Evolutionary conservation across 2,888 invertebrate species (phyloP).

Genomic region (Sesia apiformis): DNA sequence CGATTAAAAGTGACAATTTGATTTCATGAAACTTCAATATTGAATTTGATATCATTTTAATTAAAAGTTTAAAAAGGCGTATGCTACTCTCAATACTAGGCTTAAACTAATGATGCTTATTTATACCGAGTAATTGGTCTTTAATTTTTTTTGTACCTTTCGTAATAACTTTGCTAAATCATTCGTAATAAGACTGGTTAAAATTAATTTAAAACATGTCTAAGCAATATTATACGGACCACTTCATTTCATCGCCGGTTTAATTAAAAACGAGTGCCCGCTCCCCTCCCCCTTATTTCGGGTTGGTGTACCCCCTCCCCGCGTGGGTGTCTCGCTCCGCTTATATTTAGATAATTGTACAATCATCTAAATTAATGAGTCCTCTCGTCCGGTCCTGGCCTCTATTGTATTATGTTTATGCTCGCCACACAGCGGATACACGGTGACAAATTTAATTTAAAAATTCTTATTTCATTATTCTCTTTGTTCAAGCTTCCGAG

Average conservation of each 20-base stretch:
- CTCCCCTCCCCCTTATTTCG: constrained; percentile 65
- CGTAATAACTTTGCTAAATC: constrained; percentile 15
- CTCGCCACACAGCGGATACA: constrained; percentile 46
- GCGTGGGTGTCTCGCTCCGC: constrained; percentile 67
- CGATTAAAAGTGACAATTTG: no score
- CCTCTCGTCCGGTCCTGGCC: constrained; percentile 66
- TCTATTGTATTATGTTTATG: constrained; percentile 65
- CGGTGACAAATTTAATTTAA: constrained; percentile 33
- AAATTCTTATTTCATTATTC: background rate
- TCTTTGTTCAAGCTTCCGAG: background rate
- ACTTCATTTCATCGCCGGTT: constrained; percentile 74
- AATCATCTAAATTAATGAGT: constrained; percentile 76
- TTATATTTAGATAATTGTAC: constrained; percentile 76
- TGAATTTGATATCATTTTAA: no score
- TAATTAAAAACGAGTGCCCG: constrained; percentile 75
- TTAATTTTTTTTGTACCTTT: no score
- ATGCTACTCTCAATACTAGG: no score
- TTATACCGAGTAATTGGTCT: no score
- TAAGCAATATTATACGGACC: constrained; percentile 74
- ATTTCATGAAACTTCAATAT: no score
- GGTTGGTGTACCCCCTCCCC: constrained; percentile 62
- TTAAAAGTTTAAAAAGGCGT: no score
- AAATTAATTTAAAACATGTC: constrained; percentile 73
- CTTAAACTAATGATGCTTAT: no score
- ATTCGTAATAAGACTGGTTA: constrained; percentile 53